A percentile compares a stretch with the other conserved stretches of the same genome.
These are phyloP conservation scores for Smittia aterrima DNA, from an alignment of 2,888 invertebrate species.

Conservation along the genomic window DNA sequence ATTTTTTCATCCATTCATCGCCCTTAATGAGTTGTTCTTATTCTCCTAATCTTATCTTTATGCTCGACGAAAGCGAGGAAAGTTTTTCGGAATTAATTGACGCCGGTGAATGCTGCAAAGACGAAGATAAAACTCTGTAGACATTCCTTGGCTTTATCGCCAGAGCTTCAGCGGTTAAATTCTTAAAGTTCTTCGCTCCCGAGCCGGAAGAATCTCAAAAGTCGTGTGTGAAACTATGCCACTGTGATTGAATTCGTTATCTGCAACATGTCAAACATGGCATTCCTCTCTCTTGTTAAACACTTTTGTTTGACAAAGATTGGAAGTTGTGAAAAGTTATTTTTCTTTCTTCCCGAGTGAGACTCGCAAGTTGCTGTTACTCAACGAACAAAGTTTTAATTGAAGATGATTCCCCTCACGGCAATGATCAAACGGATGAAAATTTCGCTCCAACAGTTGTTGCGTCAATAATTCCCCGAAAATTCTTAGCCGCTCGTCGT, in stretches of 20 bases:
- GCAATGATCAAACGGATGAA: neutral
- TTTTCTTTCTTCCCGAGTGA: neutral
- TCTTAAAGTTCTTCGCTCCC: neutral
- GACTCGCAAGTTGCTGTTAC: neutral
- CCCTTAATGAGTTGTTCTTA: slow-evolving; percentile 13
- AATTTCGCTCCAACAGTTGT: neutral
- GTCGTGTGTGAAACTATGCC: neutral
- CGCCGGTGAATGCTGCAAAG: slow-evolving; percentile 7
- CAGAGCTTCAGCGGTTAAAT: neutral
- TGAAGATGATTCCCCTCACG: neutral
- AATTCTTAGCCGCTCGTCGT: neutral
- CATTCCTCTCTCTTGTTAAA: neutral
- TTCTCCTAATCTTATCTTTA: slow-evolving; percentile 11
- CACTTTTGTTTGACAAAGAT: neutral
- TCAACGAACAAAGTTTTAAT: neutral
- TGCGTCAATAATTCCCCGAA: neutral
- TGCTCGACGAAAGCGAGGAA: neutral
- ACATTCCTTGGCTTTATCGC: neutral
- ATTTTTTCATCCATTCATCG: neutral
- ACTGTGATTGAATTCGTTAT: neutral
- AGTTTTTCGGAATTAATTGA: neutral
- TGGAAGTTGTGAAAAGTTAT: neutral
- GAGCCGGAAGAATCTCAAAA: neutral
- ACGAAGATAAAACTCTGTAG: neutral
- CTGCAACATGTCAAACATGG: neutral